phyloP scores from a whole-genome alignment of 2,113 vertebrate species.

The Excalfactoria chinensis region DNA sequence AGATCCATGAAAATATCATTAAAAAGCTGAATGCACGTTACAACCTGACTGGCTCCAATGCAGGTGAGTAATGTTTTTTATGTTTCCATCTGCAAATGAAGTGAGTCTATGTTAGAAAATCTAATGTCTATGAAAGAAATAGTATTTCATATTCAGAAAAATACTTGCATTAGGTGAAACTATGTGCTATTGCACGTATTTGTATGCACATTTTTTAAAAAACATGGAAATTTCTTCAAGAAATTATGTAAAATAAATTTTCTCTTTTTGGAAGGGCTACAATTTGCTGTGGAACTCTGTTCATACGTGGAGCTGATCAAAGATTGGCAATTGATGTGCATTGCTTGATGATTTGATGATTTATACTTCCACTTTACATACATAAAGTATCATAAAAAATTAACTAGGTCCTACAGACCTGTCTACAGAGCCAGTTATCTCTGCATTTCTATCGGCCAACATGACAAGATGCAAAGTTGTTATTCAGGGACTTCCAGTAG shows the following conservation, averaged over 20 bases:
- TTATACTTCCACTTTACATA: background rate
- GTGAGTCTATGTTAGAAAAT: background rate
- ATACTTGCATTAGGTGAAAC: background rate
- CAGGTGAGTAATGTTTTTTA: conserved; percentile 80
- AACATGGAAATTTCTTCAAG: background rate
- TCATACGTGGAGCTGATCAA: background rate
- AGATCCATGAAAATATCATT: conserved; percentile 98
- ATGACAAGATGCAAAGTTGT: background rate
- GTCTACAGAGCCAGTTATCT: background rate
- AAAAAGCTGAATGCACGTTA: conserved; percentile 96
- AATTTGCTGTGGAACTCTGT: background rate
- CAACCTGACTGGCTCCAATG: conserved; percentile 95
- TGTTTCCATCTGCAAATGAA: background rate
- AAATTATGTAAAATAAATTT: background rate
- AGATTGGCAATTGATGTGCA: background rate
- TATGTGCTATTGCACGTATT: background rate
- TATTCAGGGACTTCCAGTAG: background rate
- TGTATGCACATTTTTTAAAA: background rate
- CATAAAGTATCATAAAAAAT: background rate
- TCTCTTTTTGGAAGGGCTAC: background rate
- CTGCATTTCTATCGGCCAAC: background rate
- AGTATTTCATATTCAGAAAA: background rate
- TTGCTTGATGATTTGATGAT: background rate
- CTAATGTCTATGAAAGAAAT: background rate
- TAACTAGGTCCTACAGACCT: background rate